These are phyloP conservation scores for Phalanger gymnotis DNA, from an alignment of 2,797 vertebrate species.

Conservation along the genomic window DNA sequence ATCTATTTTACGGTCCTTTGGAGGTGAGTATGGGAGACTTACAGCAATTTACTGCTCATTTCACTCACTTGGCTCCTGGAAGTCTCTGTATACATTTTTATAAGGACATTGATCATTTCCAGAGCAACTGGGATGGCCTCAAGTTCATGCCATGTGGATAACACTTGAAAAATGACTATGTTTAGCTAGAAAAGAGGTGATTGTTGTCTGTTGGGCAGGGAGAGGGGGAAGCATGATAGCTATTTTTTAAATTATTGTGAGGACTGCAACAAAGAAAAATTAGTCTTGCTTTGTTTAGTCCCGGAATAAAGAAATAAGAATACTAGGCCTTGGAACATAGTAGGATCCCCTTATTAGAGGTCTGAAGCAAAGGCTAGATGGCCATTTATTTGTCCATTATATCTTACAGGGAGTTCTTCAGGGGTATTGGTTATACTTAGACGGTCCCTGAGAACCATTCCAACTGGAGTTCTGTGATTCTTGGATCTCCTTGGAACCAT, in stretches of 20 bases:
- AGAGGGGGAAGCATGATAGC: not conserved
- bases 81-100: not conserved
- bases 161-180: not conserved
- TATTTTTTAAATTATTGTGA: not conserved
- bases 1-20: too few relatives aligned
- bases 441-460: not conserved
- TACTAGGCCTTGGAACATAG: not conserved
- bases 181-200: not conserved
- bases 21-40: too few relatives aligned
- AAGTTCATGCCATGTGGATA: not conserved
- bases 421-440: not conserved
- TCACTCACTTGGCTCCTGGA: too few relatives aligned
- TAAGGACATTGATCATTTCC: not conserved
- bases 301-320: not conserved
- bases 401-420: not conserved
- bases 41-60: too few relatives aligned
- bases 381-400: not conserved
- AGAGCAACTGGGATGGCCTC: not conserved
- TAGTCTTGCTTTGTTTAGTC: not conserved
- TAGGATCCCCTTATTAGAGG: not conserved
- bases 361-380: not conserved
- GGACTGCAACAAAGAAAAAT: not conserved
- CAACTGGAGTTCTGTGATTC: not conserved
- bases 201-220: not conserved
- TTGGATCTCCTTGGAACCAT: not conserved